These are phyloP conservation scores for Callorhinus ursinus DNA, from an alignment of 2,113 vertebrate genomes.

Conservation along the genomic window DNA sequence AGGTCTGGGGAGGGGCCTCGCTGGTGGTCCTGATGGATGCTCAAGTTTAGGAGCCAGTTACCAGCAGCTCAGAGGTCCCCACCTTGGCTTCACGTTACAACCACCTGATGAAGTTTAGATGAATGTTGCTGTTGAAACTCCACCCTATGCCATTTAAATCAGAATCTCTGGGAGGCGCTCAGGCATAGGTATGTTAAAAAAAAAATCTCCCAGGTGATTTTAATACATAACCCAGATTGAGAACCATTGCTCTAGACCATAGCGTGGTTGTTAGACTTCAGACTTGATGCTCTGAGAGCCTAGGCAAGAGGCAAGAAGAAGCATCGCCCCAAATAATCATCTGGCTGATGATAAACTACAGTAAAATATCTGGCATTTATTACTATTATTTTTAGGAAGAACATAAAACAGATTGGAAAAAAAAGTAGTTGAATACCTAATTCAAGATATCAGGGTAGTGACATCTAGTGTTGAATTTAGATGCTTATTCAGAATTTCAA, in stretches of 20 bases:
- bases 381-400: neutral
- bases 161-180: neutral
- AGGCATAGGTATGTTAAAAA: neutral
- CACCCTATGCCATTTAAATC: neutral
- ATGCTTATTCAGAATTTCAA: conserved; percentile 1
- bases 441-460: conserved; percentile 31
- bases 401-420: neutral
- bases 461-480: conserved; percentile 24
- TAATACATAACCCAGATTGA: neutral
- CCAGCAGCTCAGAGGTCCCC: neutral
- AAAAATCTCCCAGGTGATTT: neutral
- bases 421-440: neutral
- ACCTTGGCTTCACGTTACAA: neutral
- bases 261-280: neutral
- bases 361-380: neutral
- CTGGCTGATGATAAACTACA: neutral
- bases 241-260: neutral
- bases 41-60: neutral
- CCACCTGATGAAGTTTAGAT: neutral
- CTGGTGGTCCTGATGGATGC: neutral
- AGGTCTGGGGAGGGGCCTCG: neutral
- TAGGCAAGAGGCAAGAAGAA: neutral
- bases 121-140: neutral
- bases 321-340: neutral
- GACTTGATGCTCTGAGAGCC: neutral